These are phyloP conservation scores for Micrasema minimum DNA, from an alignment of 1,140 invertebrate species.

Conservation along the genomic window DNA sequence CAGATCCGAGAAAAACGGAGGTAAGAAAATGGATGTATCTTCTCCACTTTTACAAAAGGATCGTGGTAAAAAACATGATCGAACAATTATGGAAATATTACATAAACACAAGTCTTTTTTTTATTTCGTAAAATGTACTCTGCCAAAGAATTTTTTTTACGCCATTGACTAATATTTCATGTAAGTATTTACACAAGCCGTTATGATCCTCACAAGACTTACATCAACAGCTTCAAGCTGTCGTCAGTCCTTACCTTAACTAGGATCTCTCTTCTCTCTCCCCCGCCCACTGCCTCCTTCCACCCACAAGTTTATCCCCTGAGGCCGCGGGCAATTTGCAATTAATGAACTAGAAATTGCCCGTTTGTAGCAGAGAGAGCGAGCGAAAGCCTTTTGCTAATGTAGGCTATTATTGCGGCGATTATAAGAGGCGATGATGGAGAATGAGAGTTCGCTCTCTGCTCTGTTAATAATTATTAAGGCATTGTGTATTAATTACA, in stretches of 20 bases:
- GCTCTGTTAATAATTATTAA: conserved; percentile 32
- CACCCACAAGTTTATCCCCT: conserved; percentile 20
- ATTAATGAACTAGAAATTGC: conserved; percentile 42
- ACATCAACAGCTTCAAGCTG: too few relatives aligned
- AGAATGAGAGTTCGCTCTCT: conserved; percentile 13
- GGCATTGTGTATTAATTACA: conserved; percentile 35
- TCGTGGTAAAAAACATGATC: too few relatives aligned
- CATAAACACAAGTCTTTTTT: too few relatives aligned
- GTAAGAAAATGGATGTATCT: too few relatives aligned
- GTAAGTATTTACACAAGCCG: too few relatives aligned
- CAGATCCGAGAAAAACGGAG: too few relatives aligned
- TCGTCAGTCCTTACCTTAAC: conserved; percentile 17
- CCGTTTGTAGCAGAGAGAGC: conserved; percentile 36
- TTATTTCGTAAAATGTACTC: too few relatives aligned
- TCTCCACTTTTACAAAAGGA: too few relatives aligned
- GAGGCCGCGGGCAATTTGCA: conserved; percentile 35
- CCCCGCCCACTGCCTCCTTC: not conserved
- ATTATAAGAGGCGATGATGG: conserved; percentile 35
- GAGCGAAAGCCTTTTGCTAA: conserved; percentile 38
- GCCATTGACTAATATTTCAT: too few relatives aligned
- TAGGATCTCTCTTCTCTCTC: not conserved
- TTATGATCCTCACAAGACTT: too few relatives aligned
- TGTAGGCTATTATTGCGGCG: conserved; percentile 39
- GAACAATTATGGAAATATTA: too few relatives aligned
- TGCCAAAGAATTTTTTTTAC: too few relatives aligned